Percentiles rank a stretch among this genome's conserved stretches.
phyloP scores from a whole-genome alignment of 2,888 invertebrate species.

The Anthrax anthrax region DNA sequence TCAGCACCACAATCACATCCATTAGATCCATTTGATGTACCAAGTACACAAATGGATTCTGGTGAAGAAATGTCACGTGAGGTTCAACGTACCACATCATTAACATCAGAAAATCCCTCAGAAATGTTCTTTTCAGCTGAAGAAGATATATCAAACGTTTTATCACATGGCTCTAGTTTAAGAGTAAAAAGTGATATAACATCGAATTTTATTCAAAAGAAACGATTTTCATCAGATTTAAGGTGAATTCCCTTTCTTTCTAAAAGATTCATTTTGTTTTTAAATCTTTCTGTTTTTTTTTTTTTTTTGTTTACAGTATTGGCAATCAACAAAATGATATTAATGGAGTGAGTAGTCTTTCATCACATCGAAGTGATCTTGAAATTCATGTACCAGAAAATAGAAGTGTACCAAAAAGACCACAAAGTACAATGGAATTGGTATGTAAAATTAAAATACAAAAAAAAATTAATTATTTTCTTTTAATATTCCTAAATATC shows the following conservation, averaged over 20 bases:
- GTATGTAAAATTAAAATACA: slow-evolving; percentile 25
- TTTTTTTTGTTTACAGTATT: slow-evolving; percentile 18
- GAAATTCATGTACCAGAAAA: slow-evolving; percentile 47
- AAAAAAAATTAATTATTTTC: no score
- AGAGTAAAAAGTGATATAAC: not conserved
- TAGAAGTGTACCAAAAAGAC: slow-evolving; percentile 34
- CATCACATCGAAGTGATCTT: slow-evolving; percentile 45
- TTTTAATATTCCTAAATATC: no score
- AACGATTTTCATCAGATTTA: slow-evolving; percentile 33
- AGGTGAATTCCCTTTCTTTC: slow-evolving; percentile 19
- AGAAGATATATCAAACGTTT: slow-evolving; percentile 52
- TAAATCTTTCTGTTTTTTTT: not conserved
- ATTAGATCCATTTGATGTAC: slow-evolving; percentile 32
- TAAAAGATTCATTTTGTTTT: not conserved
- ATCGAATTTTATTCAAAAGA: slow-evolving; percentile 17
- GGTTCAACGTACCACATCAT: slow-evolving; percentile 65
- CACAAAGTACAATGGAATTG: slow-evolving; percentile 34
- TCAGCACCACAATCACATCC: slow-evolving; percentile 35
- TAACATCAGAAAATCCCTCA: slow-evolving; percentile 80
- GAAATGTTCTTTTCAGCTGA: slow-evolving; percentile 90
- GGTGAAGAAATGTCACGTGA: slow-evolving; percentile 28
- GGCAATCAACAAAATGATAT: slow-evolving; percentile 30
- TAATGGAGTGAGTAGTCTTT: slow-evolving; percentile 27
- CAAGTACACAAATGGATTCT: slow-evolving; percentile 15
- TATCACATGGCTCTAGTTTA: slow-evolving; percentile 25